phyloP scores from a whole-genome alignment of 2,888 invertebrate species.

The Siphonodentalium dalli region DNA sequence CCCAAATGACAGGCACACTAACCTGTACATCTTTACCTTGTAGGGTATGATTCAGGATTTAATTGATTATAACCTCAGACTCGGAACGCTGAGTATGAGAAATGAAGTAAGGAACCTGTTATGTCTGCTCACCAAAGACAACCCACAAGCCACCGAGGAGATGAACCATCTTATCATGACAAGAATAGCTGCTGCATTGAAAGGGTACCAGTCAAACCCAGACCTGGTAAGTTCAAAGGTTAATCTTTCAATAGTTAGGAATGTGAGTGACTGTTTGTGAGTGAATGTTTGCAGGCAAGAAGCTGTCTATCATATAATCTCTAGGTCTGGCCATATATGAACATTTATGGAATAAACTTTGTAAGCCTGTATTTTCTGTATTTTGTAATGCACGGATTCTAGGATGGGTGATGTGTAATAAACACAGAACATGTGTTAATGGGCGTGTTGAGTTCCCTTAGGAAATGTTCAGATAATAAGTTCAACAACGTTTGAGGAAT shows the following conservation, averaged over 20 bases:
- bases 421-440: too few species aligned
- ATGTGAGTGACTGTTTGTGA: background rate
- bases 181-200: slow-evolving; percentile 73
- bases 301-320: too few species aligned
- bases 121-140: slow-evolving; percentile 88
- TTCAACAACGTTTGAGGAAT: too few species aligned
- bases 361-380: too few species aligned
- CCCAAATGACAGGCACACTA: too few species aligned
- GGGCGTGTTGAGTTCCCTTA: too few species aligned
- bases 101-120: slow-evolving; percentile 88
- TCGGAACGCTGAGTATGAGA: slow-evolving; percentile 77
- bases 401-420: too few species aligned
- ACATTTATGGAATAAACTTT: too few species aligned
- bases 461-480: too few species aligned
- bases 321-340: too few species aligned
- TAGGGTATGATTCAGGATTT: slow-evolving; percentile 85
- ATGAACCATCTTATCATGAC: slow-evolving; percentile 83
- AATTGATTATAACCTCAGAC: slow-evolving; percentile 87
- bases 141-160: slow-evolving; percentile 80
- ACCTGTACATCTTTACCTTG: background rate
- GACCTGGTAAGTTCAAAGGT: slow-evolving; percentile 68
- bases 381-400: too few species aligned
- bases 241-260: background rate
- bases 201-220: slow-evolving; percentile 70
- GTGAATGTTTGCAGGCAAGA: too few species aligned